Conservation (phyloP, 92 coral and sea anemone genomes). For the Hydrozoanthus gracilis region DNA sequence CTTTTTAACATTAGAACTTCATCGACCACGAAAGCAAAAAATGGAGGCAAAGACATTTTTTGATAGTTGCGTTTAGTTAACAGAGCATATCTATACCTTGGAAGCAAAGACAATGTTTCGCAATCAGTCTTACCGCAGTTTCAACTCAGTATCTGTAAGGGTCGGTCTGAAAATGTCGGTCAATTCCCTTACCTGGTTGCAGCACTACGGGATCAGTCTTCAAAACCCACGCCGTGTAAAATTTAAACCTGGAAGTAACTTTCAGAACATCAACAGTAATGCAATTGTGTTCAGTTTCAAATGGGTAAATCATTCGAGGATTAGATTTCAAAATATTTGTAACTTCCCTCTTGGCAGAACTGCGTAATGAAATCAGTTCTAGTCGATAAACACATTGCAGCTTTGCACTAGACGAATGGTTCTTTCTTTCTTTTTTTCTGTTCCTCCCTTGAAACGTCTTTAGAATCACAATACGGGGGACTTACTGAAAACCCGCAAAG, state of each 20-base stretch:
- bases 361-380: constrained; percentile 52
- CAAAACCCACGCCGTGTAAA: constrained; percentile 46
- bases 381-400: constrained; percentile 55
- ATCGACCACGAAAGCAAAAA: too few species aligned
- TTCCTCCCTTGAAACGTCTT: background rate
- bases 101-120: too few species aligned
- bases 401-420: background rate
- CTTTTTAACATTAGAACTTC: too few species aligned
- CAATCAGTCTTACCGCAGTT: too few species aligned
- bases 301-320: constrained; percentile 66
- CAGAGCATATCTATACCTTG: too few species aligned
- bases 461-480: background rate
- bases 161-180: too few species aligned
- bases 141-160: too few species aligned
- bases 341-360: constrained; percentile 57
- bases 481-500: constrained; percentile 19
- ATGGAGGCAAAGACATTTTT: too few species aligned
- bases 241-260: constrained; percentile 62
- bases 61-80: too few species aligned
- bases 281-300: constrained; percentile 55
- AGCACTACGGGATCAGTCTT: constrained; percentile 62
- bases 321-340: constrained; percentile 59
- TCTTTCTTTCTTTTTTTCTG: background rate
- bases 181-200: too few species aligned
- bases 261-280: constrained; percentile 68